Evolutionary conservation across 2,113 vertebrate species (phyloP).

Genomic region (Scophthalmus maximus): DNA sequence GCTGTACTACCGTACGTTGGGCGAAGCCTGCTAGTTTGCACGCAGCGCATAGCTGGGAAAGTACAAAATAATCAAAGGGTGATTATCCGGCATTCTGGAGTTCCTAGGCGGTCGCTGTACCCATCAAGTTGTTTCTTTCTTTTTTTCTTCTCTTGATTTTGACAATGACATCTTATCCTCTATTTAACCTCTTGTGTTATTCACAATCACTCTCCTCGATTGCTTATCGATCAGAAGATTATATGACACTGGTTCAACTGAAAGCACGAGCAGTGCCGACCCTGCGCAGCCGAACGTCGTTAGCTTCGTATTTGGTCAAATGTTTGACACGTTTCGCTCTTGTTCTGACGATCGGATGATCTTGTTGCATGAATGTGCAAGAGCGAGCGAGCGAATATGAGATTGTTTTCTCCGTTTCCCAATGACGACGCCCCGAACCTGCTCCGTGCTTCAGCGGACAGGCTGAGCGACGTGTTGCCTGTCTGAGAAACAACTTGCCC

Average conservation of each 20-base stretch:
- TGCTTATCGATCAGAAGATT: not conserved
- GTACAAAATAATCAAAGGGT: conserved; percentile 48
- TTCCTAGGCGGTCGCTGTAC: conserved; percentile 1
- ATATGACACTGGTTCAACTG: not conserved
- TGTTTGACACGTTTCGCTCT: not conserved
- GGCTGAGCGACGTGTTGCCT: too few relatives aligned
- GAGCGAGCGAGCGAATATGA: too few relatives aligned
- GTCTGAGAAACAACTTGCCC: too few relatives aligned
- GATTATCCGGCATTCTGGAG: conserved; percentile 32
- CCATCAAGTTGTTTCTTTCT: conserved; percentile 4
- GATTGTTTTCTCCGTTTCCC: too few relatives aligned
- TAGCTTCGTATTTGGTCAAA: not conserved
- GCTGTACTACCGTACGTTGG: not conserved
- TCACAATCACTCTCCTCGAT: not conserved
- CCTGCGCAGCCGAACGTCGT: not conserved
- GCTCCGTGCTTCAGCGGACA: too few relatives aligned
- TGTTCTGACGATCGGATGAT: too few relatives aligned
- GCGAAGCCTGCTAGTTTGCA: conserved; percentile 1
- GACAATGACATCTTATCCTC: not conserved
- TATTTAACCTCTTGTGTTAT: not conserved
- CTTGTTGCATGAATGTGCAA: too few relatives aligned
- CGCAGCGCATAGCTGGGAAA: not conserved
- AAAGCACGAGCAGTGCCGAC: not conserved
- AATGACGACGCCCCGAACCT: too few relatives aligned
- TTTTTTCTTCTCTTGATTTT: too few relatives aligned